phyloP scores from a whole-genome alignment of 2,888 invertebrate genomes.

The Pachliopta kotzebuea region DNA sequence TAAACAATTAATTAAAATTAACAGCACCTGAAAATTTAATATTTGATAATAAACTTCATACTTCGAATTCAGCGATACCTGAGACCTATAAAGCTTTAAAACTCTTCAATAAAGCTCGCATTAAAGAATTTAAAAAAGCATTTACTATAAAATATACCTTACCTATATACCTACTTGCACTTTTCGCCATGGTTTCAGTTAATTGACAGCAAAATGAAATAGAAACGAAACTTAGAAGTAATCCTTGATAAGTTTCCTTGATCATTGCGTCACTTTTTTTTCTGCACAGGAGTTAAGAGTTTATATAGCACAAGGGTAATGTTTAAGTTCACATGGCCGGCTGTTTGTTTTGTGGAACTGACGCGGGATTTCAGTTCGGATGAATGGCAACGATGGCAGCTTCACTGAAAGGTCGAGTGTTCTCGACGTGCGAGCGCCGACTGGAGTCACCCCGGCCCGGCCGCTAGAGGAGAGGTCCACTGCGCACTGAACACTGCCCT shows the following conservation, averaged over 20 bases:
- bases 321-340: slow-evolving; percentile 29
- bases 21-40: neutral
- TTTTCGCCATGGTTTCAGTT: slow-evolving; percentile 73
- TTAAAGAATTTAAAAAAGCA: neutral
- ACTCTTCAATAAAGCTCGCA: too few relatives aligned
- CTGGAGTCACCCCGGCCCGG: slow-evolving; percentile 45
- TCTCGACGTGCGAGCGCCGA: slow-evolving; percentile 59
- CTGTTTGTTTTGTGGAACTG: slow-evolving; percentile 34
- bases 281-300: slow-evolving; percentile 24
- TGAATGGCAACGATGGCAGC: slow-evolving; percentile 47
- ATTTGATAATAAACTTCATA: neutral
- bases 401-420: slow-evolving; percentile 58
- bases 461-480: slow-evolving; percentile 49
- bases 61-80: too few relatives aligned
- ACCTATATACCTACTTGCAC: slow-evolving; percentile 74
- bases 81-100: too few relatives aligned
- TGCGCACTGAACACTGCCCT: slow-evolving; percentile 62
- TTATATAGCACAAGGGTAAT: slow-evolving; percentile 29
- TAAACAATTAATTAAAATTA: neutral
- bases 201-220: slow-evolving; percentile 76
- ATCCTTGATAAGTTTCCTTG: slow-evolving; percentile 71
- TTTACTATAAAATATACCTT: slow-evolving; percentile 38
- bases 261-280: slow-evolving; percentile 54
- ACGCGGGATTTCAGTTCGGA: slow-evolving; percentile 37
- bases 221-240: slow-evolving; percentile 72